These are phyloP conservation scores for Nanorana parkeri DNA, from an alignment of 2,113 vertebrate species.

Conservation along the genomic window DNA sequence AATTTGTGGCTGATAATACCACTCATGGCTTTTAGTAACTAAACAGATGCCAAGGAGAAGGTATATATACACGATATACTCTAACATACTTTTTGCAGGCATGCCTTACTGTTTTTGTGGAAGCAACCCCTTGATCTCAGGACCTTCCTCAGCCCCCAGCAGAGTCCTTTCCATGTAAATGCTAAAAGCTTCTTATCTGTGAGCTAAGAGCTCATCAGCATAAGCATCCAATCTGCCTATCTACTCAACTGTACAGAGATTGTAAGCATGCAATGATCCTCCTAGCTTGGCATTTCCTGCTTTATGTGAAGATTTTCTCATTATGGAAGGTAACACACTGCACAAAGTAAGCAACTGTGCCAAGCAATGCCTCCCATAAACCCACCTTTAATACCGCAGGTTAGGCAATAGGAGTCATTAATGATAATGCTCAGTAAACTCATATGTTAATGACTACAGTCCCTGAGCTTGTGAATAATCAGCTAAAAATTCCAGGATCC, in stretches of 20 bases:
- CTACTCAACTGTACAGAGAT: slow-evolving; percentile 50
- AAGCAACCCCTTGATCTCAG: slow-evolving; percentile 14
- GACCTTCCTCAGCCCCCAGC: slow-evolving; percentile 44
- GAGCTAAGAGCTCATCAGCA: slow-evolving; percentile 73
- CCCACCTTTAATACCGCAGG: not conserved
- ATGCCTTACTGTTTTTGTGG: not conserved
- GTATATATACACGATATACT: not conserved
- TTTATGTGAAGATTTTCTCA: slow-evolving; percentile 73
- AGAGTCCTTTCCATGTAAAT: slow-evolving; percentile 64
- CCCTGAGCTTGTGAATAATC: not conserved
- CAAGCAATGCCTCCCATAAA: not conserved
- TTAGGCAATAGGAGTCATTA: not conserved
- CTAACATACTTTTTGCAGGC: not conserved
- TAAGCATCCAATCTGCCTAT: slow-evolving; percentile 60
- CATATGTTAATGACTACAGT: slow-evolving; percentile 1
- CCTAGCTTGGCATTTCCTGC: slow-evolving; percentile 60
- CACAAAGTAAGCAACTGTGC: slow-evolving; percentile 64
- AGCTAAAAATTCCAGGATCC: not conserved
- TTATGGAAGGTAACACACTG: slow-evolving; percentile 72
- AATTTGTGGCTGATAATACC: too few species aligned
- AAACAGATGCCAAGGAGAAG: too few species aligned
- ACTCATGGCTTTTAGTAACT: too few species aligned
- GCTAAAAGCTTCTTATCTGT: slow-evolving; percentile 78
- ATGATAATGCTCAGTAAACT: slow-evolving; percentile 11
- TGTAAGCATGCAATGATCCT: slow-evolving; percentile 36